Conservation (phyloP, 2,113 vertebrate species). For the Oreochromis tanganicae region DNA sequence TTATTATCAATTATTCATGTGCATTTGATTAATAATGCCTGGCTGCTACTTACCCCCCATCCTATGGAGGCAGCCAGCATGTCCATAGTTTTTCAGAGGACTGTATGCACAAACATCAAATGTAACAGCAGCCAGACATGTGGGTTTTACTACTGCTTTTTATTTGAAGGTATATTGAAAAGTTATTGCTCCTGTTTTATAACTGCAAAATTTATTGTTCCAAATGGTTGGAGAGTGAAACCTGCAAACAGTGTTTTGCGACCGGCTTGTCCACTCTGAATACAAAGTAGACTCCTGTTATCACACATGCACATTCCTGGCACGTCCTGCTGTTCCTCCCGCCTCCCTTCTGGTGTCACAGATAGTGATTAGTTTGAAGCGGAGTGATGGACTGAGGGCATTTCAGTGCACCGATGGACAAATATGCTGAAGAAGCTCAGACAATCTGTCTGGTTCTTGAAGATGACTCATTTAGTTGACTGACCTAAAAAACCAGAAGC, state of each 20-base stretch:
- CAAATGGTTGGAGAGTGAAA: neutral
- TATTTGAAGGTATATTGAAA: neutral
- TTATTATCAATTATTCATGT: neutral
- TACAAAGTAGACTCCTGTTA: neutral
- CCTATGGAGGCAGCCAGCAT: neutral
- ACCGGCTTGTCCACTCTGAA: neutral
- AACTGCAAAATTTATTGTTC: neutral
- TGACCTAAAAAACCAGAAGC: conserved; percentile 14
- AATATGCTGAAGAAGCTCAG: neutral
- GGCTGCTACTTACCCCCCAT: neutral
- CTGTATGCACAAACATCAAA: neutral
- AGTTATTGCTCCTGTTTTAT: neutral
- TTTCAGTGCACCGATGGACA: neutral
- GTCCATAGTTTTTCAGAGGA: neutral
- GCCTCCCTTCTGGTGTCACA: neutral
- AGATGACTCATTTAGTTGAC: neutral
- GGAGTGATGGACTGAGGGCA: neutral
- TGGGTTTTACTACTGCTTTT: neutral
- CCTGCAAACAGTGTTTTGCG: neutral
- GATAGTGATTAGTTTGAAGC: neutral
- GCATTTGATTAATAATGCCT: neutral
- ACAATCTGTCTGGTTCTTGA: neutral
- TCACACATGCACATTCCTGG: neutral
- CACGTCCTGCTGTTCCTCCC: neutral
- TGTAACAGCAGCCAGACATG: neutral